Evolutionary conservation across 2,888 invertebrate genomes (phyloP), one percentile per base, ranked within the genome.

Genomic region (Microctonus aethiopoides): DNA sequence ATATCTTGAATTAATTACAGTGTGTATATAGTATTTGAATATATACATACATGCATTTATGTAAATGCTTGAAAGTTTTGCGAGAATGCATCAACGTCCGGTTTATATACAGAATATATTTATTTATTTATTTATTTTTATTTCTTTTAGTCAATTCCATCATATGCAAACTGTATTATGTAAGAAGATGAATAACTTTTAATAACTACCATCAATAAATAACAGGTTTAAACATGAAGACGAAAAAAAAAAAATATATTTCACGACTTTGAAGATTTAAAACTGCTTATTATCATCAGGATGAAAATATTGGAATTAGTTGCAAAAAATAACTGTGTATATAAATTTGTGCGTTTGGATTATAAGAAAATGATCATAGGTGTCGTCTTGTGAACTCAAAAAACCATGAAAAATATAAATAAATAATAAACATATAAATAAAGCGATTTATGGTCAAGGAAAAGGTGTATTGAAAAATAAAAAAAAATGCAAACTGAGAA

Each of bases 1-100:
- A 57, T 57, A 57, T 57, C 57, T 5, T 34, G 20, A 57, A 32
- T 32, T 57, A 57, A 57, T 57, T 57, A 34, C 57, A 46, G 46
- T 46, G 7, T n/a, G 6, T 46, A 16, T 20, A 46, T n/a, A 7
- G 16, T 7, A 16, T 16, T 39, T 1, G 16, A 46, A 9, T n/a
- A 46, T 16, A 46, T 46, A n/a, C 46, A 16, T 46, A 46, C n/a
- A 46, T 16, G 16, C 16, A 16, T 16, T 16, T 16, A 46, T 16
- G 16, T 46, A 16, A 16, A 16, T n/a, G 46, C 46, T 16, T 46
- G 46, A 6, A 46, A 46, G 6, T 16, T 46, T 16, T 46, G 16
- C 20, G 16, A 16, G 7, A 46, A 46, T 46, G 16, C 16, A 46
- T 16, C 6, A 46, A n/a, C 16, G 16, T 46, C 46, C 46, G 16